These are phyloP conservation scores for Gopherus evgoodei DNA, from an alignment of 2,113 vertebrate genomes.

Conservation along the genomic window DNA sequence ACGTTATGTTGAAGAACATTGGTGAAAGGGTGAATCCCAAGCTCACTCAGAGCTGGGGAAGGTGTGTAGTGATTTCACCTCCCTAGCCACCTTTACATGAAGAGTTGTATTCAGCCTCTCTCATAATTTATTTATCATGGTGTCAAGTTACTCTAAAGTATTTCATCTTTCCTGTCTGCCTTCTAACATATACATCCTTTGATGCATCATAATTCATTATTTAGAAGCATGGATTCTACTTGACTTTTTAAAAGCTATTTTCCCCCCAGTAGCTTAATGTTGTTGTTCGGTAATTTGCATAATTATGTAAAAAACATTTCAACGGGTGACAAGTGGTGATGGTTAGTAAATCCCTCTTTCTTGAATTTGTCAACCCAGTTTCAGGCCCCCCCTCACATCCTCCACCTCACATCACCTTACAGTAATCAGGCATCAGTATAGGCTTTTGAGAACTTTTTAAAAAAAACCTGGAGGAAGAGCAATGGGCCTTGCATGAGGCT, in stretches of 20 bases:
- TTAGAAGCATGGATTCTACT: constrained; percentile 41
- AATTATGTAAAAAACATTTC: neutral
- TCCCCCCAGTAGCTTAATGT: neutral
- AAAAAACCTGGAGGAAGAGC: neutral
- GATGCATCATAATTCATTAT: constrained; percentile 70
- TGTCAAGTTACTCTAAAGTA: constrained; percentile 64
- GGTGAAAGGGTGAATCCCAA: neutral
- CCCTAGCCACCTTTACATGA: neutral
- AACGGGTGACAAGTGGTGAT: neutral
- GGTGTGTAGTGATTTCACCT: neutral
- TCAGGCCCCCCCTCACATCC: neutral
- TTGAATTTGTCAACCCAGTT: neutral
- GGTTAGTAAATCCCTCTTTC: neutral
- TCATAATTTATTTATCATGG: constrained; percentile 71
- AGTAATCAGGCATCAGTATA: neutral
- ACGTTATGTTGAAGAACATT: neutral
- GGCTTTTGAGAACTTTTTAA: neutral
- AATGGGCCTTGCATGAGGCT: fast-evolving
- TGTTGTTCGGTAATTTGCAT: neutral
- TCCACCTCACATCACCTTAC: neutral
- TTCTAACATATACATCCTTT: constrained; percentile 17
- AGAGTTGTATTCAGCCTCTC: constrained; percentile 39
- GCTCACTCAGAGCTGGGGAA: neutral
- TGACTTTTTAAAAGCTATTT: neutral
- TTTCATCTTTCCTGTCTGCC: constrained; percentile 55